These are phyloP conservation scores for Holacanthus passer DNA, from an alignment of 2,113 vertebrate species.

Conservation along the genomic window DNA sequence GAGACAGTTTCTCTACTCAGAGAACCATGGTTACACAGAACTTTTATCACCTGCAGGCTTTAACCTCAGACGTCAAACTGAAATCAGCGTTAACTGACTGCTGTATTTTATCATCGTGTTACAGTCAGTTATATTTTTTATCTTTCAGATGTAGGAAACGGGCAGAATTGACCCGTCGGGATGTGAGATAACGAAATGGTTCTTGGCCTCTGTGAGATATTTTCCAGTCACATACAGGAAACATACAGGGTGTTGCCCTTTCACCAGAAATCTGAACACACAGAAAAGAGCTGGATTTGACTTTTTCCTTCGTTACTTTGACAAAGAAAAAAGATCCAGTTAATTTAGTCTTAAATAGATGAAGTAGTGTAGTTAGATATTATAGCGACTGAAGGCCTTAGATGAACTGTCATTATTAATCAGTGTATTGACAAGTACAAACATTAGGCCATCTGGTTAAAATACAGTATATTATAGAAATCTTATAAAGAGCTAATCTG, in stretches of 20 bases:
- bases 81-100: slow-evolving; percentile 48
- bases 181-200: neutral
- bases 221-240: neutral
- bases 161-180: neutral
- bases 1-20: neutral
- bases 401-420: slow-evolving; percentile 4
- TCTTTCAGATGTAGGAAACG: neutral
- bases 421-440: slow-evolving; percentile 16
- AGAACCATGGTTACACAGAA: neutral
- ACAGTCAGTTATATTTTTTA: slow-evolving; percentile 15
- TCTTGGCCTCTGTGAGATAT: neutral
- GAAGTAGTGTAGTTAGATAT: neutral
- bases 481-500: slow-evolving; percentile 10
- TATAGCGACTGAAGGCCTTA: neutral
- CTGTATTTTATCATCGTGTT: neutral
- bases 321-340: neutral
- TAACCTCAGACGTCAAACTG: slow-evolving; percentile 45
- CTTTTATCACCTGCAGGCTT: slow-evolving; percentile 27
- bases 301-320: neutral
- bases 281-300: neutral
- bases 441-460: neutral
- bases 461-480: slow-evolving; percentile 1
- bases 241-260: too few relatives aligned
- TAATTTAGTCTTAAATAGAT: slow-evolving; percentile 1
- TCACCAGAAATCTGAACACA: too few relatives aligned